These are phyloP conservation scores for Molossus molossus DNA, from an alignment of 2,797 vertebrate genomes.

Conservation along the genomic window DNA sequence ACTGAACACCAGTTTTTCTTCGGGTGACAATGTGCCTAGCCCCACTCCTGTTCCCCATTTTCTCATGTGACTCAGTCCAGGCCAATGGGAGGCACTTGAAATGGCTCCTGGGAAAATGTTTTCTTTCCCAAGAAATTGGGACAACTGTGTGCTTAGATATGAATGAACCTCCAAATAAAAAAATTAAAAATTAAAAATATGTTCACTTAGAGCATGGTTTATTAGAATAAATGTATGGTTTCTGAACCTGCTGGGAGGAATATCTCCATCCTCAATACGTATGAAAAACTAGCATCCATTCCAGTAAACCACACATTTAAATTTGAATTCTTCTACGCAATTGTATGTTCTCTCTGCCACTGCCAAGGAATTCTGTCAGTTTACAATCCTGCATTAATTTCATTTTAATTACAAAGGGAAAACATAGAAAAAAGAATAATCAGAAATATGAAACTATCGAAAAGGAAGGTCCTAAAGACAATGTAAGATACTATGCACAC, in stretches of 20 bases:
- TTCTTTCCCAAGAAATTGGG: constrained; percentile 49
- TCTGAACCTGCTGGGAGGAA: not conserved
- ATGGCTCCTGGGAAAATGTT: not conserved
- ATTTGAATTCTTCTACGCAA: not conserved
- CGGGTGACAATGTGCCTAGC: not conserved
- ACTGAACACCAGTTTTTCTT: not conserved
- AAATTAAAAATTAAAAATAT: not conserved
- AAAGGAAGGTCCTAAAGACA: constrained; percentile 59
- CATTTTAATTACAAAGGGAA: constrained; percentile 66
- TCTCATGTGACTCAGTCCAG: not conserved
- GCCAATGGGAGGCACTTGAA: not conserved
- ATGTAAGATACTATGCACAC: not conserved
- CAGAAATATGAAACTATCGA: constrained; percentile 37
- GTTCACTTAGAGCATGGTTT: not conserved
- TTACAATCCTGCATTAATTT: constrained; percentile 35
- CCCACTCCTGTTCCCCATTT: not conserved
- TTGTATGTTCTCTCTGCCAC: not conserved
- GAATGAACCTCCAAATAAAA: not conserved
- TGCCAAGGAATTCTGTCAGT: not conserved
- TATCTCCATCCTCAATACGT: not conserved
- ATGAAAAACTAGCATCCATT: not conserved
- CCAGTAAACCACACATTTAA: not conserved
- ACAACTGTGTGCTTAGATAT: not conserved
- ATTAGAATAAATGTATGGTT: not conserved
- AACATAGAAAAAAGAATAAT: constrained; percentile 50